phyloP scores from a whole-genome alignment of 2,113 vertebrate species.

The Hippocampus guttulatus region DNA sequence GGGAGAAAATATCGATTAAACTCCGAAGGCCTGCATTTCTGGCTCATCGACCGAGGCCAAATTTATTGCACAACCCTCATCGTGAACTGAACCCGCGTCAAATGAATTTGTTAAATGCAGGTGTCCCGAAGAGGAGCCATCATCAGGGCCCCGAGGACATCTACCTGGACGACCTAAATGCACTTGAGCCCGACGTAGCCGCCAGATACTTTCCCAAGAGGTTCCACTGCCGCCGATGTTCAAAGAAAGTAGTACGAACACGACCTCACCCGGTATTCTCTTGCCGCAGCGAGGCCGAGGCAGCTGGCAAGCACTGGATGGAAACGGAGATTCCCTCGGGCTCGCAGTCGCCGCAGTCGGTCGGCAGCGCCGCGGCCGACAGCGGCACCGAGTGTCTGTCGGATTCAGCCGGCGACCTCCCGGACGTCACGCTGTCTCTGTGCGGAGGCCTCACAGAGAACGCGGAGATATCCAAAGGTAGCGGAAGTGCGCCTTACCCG shows the following conservation, averaged over 20 bases:
- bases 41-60: not conserved
- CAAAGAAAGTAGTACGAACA: not conserved
- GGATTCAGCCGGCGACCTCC: slow-evolving; percentile 90
- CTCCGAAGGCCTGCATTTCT: not conserved
- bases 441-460: slow-evolving; percentile 94
- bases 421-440: slow-evolving; percentile 93
- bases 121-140: slow-evolving; percentile 91
- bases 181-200: slow-evolving; percentile 91
- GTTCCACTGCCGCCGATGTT: slow-evolving; percentile 47
- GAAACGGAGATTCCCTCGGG: slow-evolving; percentile 84
- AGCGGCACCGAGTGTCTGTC: slow-evolving; percentile 97
- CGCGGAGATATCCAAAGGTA: slow-evolving; percentile 95
- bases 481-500: slow-evolving; percentile 8
- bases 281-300: slow-evolving; percentile 80
- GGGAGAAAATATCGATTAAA: no score
- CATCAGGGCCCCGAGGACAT: slow-evolving; percentile 97
- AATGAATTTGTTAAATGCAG: slow-evolving; percentile 60
- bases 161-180: slow-evolving; percentile 93
- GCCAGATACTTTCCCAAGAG: slow-evolving; percentile 97
- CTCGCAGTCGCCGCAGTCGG: slow-evolving; percentile 94
- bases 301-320: slow-evolving; percentile 84
- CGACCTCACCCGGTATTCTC: not conserved
- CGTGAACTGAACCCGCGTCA: not conserved
- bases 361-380: slow-evolving; percentile 91
- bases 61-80: not conserved